Percentiles rank a stretch among this genome's conserved stretches.
Evolutionary conservation across 37 sponge, comb jelly and placozoan species (phyloP).

Genomic region (Halisarca cf. caerulea): DNA sequence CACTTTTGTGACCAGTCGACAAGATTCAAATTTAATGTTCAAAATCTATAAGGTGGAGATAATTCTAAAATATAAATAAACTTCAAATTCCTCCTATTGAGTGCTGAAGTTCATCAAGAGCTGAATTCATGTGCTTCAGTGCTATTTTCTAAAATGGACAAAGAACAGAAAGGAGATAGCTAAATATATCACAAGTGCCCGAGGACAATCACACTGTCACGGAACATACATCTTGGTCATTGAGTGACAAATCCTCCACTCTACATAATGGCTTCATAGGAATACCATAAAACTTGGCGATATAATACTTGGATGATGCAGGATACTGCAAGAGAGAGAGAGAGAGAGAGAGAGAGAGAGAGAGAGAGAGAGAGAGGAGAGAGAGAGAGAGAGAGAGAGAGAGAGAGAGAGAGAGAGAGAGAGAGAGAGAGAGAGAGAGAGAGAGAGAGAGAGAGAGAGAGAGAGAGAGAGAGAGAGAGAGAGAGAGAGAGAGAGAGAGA

Average conservation of each 20-base stretch:
- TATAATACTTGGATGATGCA: conserved; percentile 73
- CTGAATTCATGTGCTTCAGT: neutral
- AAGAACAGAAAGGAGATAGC: neutral
- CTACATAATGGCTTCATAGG: conserved; percentile 77
- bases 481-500: too few species aligned
- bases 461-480: too few species aligned
- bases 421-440: conserved; percentile 6
- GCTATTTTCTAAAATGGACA: neutral
- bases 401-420: conserved; percentile 27
- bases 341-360: conserved; percentile 13
- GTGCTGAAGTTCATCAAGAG: neutral
- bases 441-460: too few species aligned
- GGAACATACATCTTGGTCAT: conserved; percentile 75
- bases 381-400: conserved; percentile 26
- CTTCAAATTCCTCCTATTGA: neutral
- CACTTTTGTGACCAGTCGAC: too few species aligned
- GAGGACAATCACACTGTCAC: neutral
- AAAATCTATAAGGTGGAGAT: too few species aligned
- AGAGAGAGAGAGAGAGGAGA: neutral
- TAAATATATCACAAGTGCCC: neutral
- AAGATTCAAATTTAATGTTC: too few species aligned
- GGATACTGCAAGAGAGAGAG: conserved; percentile 65
- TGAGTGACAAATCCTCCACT: conserved; percentile 45
- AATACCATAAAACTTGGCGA: conserved; percentile 48
- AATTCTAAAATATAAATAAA: neutral